Evolutionary conservation across 1,140 invertebrate genomes (phyloP).

Genomic region (Medauroidea extradentata): DNA sequence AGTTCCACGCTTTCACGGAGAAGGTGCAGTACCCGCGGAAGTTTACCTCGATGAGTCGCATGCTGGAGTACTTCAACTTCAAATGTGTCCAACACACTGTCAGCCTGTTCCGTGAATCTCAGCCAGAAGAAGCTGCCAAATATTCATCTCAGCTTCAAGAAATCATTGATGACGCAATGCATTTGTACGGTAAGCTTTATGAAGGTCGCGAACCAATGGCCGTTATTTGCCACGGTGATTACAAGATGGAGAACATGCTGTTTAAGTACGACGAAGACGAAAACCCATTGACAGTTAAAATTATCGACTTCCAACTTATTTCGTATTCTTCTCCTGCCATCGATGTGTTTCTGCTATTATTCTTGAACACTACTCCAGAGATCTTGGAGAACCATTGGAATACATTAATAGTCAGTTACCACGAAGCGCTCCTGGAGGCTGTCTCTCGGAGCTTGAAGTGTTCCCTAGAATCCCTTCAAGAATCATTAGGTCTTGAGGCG

Average conservation of each 20-base stretch:
- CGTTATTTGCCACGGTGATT: constrained; percentile 43
- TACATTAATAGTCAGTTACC: constrained; percentile 36
- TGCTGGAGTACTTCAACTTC: neutral
- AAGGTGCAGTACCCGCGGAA: constrained; percentile 10
- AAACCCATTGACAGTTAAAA: constrained; percentile 24
- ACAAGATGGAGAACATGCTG: constrained; percentile 40
- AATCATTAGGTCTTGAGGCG: constrained; percentile 21
- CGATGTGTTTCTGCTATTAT: constrained; percentile 43
- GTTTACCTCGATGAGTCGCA: neutral
- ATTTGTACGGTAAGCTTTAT: constrained; percentile 1
- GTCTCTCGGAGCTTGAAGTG: constrained; percentile 9
- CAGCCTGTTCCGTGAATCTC: neutral
- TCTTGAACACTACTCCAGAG: constrained; percentile 30
- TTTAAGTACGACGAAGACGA: constrained; percentile 26
- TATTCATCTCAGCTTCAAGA: neutral
- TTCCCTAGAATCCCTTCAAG: constrained; percentile 7
- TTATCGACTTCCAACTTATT: constrained; percentile 42
- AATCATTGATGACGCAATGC: neutral
- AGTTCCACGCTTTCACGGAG: constrained; percentile 30
- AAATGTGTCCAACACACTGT: neutral
- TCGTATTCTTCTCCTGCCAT: constrained; percentile 37
- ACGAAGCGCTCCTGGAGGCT: constrained; percentile 20
- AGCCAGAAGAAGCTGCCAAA: neutral
- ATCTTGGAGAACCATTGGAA: constrained; percentile 25
- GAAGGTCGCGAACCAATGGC: constrained; percentile 29